Evolutionary conservation across 2,797 vertebrate genomes (phyloP), one percentile per base, ranked within the genome.

Genomic region (Eulemur coronatus): DNA sequence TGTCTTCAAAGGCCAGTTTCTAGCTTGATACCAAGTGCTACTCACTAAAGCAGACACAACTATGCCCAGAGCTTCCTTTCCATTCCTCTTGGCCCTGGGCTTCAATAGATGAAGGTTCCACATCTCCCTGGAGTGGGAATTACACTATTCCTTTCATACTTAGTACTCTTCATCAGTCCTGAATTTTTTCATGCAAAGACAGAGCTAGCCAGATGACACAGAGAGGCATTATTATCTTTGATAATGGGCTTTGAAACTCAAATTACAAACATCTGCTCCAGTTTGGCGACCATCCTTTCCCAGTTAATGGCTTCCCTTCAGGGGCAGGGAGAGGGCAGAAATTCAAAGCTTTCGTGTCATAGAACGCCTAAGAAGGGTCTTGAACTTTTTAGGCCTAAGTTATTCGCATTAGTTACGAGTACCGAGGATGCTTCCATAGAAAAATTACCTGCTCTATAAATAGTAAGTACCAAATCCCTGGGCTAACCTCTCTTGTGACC

Each of bases 1-100:
- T 69, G 35, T 88, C 97, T 98, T 94, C 85, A 96, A 98, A 98
- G 89, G 97, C 88, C 78, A 94, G 59, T 50, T 96, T 93, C 98
- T 97, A 93, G 80, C 93, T 95, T 96, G 81, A 92, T 76, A 96
- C 86, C 95, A 65, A 98, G 84, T 14, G 94, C 97, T 96, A 93
- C 72, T 91, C 98, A 94, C 86, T 72, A 81, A 82, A 97, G 93
- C 73, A 38, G 55, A 89, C 57, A 17, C 52, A 55, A 38, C 41
- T 72, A 28, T 81, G 48, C 84, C 20, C 41, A 14, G 10, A 57
- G 2, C 61, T 61, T 61, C 48, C 28, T 78, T 80, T 35, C 20
- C 7, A 35, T 1, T 84, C 20, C 33, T n/a, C 59, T 70, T 84
- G 59, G 70, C 89, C 41, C 91, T 93, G 75, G 93, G 85, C 67